A percentile compares a stretch with the other conserved stretches of the same genome.
Evolutionary conservation across 1,140 invertebrate species (phyloP).

Genomic region (Habropoda laboriosa): DNA sequence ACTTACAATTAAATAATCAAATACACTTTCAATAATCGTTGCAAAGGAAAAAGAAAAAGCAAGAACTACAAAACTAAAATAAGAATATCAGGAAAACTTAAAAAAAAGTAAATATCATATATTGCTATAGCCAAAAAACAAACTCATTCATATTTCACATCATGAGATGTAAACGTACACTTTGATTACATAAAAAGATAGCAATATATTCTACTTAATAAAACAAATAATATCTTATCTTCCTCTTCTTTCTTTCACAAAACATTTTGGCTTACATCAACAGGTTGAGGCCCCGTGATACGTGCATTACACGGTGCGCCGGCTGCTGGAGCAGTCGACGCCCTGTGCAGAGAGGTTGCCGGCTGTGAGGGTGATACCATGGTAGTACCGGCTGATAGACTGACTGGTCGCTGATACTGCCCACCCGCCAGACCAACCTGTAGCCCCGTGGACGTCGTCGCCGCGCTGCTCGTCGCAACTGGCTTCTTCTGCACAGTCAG

Average conservation of each 20-base stretch:
- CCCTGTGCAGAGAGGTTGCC: slow-evolving; percentile 74
- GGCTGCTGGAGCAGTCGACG: slow-evolving; percentile 76
- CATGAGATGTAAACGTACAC: too few relatives aligned
- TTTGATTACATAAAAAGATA: too few relatives aligned
- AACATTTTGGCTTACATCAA: slow-evolving; percentile 87
- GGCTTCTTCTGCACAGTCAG: slow-evolving; percentile 85
- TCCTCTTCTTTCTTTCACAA: background rate
- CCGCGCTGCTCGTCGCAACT: slow-evolving; percentile 56
- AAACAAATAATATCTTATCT: background rate
- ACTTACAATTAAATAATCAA: too few relatives aligned
- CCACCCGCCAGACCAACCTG: slow-evolving; percentile 66
- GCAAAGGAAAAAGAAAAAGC: too few relatives aligned
- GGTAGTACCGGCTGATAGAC: slow-evolving; percentile 70
- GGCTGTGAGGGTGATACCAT: slow-evolving; percentile 76
- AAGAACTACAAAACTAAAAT: too few relatives aligned
- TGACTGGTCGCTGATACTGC: slow-evolving; percentile 75
- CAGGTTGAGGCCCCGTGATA: slow-evolving; percentile 94
- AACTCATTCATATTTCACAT: too few relatives aligned
- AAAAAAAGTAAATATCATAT: too few relatives aligned
- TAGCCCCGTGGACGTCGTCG: slow-evolving; percentile 60
- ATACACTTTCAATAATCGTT: too few relatives aligned
- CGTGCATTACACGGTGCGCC: slow-evolving; percentile 80
- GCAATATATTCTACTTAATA: background rate
- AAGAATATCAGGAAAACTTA: too few relatives aligned
- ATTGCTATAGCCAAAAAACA: too few relatives aligned